Evolutionary conservation across 2,797 vertebrate genomes (phyloP), one percentile per base, ranked within the genome.

Genomic region (Parotocinclus haroldoi): DNA sequence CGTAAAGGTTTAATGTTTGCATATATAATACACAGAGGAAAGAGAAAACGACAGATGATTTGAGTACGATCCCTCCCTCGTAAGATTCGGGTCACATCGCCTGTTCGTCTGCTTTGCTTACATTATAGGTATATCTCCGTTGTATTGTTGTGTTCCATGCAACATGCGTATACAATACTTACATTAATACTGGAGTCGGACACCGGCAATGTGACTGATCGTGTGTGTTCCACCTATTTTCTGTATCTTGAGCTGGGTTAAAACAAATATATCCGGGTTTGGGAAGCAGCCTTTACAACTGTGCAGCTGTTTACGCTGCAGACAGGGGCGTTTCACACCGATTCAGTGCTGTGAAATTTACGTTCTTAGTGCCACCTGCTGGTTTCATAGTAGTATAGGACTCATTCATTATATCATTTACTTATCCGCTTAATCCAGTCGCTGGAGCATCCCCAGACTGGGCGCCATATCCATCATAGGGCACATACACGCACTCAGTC

Each of bases 181-280:
- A 77, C 75, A 64, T 71, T 39, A 54, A 14, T 16, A 65, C 53
- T 64, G 13, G 37, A 19, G 10, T 37, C 9, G n/a, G 61, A 55
- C 63, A 75, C 27, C 13, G 0, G 69, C 10, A 74, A 58, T 39
- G 62, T 57, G 16, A 27, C 61, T 1, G 63, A 10, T 44, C 69
- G 82, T 77, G 84, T 59, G 79, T 85, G 81, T 79, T 64, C 18
- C 52, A 27, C 49, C 37, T 58, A 18, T 62, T 57, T 50, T 68
- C 60, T 53, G 59, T 27, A 27, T 27, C 60, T 45, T 39, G 42
- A 19, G 63, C 59, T 46, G 63, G 40, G n/a, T 5, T 11, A 42
- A n/a, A 7, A 18, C 9, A 57, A 7, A 71, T 56, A 53, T 63
- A 54, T 54, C 51, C 65, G 46, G 73, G 53, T 60, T 61, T 49